Conservation (phyloP, 2,888 invertebrate species). For the Leucophenga maculata region DNA sequence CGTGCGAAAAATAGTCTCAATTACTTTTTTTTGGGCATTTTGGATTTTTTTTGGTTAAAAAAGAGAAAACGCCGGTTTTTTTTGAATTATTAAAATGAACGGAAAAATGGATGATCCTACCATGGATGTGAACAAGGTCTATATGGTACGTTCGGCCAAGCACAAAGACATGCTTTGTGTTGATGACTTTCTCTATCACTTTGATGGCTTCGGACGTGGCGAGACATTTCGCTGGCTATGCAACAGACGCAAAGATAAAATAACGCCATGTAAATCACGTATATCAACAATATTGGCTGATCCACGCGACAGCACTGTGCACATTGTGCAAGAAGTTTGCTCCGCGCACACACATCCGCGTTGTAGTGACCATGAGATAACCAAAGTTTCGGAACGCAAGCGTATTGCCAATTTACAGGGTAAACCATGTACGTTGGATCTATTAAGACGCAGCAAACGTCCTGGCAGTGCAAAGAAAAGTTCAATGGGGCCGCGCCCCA, state of each 20-base stretch:
- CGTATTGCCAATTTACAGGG: conserved; percentile 51
- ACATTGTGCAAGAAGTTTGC: conserved; percentile 55
- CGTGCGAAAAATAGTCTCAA: not conserved
- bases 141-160: conserved; percentile 64
- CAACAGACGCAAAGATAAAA: conserved; percentile 61
- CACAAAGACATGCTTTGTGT: conserved; percentile 67
- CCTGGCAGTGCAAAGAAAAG: conserved; percentile 47
- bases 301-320: conserved; percentile 49
- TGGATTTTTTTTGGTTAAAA: not conserved
- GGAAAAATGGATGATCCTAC: conserved; percentile 44
- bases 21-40: not conserved
- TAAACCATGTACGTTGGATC: conserved; percentile 42
- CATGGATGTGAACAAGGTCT: conserved; percentile 57
- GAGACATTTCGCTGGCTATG: conserved; percentile 66
- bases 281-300: conserved; percentile 58
- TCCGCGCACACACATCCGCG: conserved; percentile 60
- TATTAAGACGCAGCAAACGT: not conserved
- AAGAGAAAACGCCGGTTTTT: conserved; percentile 48
- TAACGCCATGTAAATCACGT: conserved; percentile 58
- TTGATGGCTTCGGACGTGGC: conserved; percentile 60
- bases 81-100: conserved; percentile 34
- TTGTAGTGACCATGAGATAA: conserved; percentile 60
- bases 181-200: conserved; percentile 64
- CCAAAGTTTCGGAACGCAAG: conserved; percentile 64
- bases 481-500: not conserved